These are phyloP conservation scores for Rhagonycha lutea DNA, from an alignment of 2,888 invertebrate genomes.

Conservation along the genomic window DNA sequence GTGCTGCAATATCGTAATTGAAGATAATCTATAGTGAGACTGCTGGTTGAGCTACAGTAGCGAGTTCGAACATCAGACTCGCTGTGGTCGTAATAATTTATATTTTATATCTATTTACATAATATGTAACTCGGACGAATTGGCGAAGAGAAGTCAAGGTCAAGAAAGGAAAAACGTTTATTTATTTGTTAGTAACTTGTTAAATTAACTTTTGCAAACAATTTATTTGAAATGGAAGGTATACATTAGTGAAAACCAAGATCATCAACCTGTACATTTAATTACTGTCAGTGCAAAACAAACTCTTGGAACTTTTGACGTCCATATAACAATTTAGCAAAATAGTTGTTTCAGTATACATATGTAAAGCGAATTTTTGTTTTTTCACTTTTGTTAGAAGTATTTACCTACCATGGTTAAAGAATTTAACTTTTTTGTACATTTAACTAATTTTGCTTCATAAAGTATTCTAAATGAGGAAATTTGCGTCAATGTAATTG, in stretches of 20 bases:
- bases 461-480: conserved; percentile 14
- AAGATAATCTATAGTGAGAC: not conserved
- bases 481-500: conserved; percentile 17
- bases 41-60: no score
- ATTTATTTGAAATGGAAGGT: conserved; percentile 12
- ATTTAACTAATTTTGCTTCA: conserved; percentile 1
- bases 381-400: not conserved
- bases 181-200: not conserved
- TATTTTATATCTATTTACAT: not conserved
- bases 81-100: not conserved
- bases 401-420: not conserved
- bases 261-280: conserved; percentile 21
- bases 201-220: conserved; percentile 4
- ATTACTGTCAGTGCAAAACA: conserved; percentile 19
- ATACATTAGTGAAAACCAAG: conserved; percentile 16
- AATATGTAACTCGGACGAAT: no score
- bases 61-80: not conserved
- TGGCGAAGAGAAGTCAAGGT: not conserved
- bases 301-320: conserved; percentile 23
- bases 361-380: not conserved
- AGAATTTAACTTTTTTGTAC: not conserved
- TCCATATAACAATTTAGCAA: conserved; percentile 20
- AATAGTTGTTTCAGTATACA: conserved; percentile 10
- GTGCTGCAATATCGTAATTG: not conserved
- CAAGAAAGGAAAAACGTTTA: not conserved